Base-by-base conservation (phyloP, 2,113 vertebrate genomes). In the Labeo rohita region DNA sequence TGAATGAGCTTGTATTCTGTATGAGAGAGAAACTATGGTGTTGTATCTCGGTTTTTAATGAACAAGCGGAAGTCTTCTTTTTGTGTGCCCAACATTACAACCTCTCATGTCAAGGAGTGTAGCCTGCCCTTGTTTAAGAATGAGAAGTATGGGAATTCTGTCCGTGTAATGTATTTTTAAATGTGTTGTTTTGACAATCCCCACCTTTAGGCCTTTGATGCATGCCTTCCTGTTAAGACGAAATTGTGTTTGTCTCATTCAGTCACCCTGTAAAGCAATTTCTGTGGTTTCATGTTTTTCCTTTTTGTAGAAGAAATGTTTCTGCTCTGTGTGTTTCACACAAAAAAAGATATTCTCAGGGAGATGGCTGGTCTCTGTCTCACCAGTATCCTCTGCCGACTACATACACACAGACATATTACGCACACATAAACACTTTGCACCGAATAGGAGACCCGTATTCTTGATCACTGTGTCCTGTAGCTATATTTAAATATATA, bases 381-480 rank as follows among this genome's bases (percentile, higher is more conserved):
- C 28, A 72, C 84, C 91, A 90, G 90, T 80, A 70, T 92, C 94
- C 89, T 90, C 84, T 85, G 80, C 86, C 39, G 50, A 85, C 66
- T 15, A 85, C 36, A 89, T 72, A 87, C 89, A 84, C 68, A 11
- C 18, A 68, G 59, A 49, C 52, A 84, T 28, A 66, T 36, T 4
- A 68, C 4, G 12, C 43, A 65, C 43, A 39, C 75, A 63, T 18
- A 54, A 8, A 45, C 92, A 93, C 89, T 93, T 93, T 93, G 91
- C 92, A 94, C 93, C 93, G 92, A 93, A 94, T 90, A 93, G 91
- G 92, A 93, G 93, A 94, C 91, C 91, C 90, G 86, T 92, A 92
- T 93, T 92, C 92, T 93, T 93, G 88, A 94, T 94, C 94, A 95
- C 94, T 94, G 94, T 95, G 94, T 94, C 92, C 82, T 92, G 93